Evolutionary conservation across 2,797 vertebrate species (phyloP).

Genomic region (Gallinago solitaria): DNA sequence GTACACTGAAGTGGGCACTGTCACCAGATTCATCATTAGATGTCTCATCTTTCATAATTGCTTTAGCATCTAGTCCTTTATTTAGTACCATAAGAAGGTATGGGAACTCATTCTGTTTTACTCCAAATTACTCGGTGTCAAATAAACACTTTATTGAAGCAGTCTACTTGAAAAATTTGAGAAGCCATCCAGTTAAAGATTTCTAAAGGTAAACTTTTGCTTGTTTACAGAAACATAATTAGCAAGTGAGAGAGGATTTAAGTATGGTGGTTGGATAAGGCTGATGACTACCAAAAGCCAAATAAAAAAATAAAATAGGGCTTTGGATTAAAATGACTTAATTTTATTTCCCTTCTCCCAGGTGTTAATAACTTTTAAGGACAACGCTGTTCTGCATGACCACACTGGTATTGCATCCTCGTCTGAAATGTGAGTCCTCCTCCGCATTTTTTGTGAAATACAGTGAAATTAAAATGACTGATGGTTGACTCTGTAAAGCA

Average conservation of each 20-base stretch:
- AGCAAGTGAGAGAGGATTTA: not conserved
- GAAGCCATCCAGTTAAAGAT: not conserved
- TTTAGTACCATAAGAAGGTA: not conserved
- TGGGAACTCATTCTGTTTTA: not conserved
- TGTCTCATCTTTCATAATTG: not conserved
- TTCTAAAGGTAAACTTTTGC: not conserved
- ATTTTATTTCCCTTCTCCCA: slow-evolving; percentile 51
- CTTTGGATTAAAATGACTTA: not conserved
- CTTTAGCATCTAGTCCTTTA: not conserved
- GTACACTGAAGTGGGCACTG: not conserved
- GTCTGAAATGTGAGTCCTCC: slow-evolving; percentile 17
- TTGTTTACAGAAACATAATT: not conserved
- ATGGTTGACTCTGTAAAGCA: not conserved
- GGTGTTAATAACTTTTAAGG: slow-evolving; percentile 18
- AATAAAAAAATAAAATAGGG: slow-evolving; percentile 22
- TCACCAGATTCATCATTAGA: fast-evolving
- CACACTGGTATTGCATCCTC: not conserved
- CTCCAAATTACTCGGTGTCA: not conserved
- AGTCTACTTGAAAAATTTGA: not conserved
- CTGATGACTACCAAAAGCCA: not conserved
- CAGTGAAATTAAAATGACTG: slow-evolving; percentile 36
- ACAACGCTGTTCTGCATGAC: slow-evolving; percentile 34
- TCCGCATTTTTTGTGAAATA: slow-evolving; percentile 58
- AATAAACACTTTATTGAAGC: not conserved
- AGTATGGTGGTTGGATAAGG: not conserved